Conservation (phyloP, 30 jellyfish, hydroid and myxozoan species). For the Sanderia malayensis region DNA sequence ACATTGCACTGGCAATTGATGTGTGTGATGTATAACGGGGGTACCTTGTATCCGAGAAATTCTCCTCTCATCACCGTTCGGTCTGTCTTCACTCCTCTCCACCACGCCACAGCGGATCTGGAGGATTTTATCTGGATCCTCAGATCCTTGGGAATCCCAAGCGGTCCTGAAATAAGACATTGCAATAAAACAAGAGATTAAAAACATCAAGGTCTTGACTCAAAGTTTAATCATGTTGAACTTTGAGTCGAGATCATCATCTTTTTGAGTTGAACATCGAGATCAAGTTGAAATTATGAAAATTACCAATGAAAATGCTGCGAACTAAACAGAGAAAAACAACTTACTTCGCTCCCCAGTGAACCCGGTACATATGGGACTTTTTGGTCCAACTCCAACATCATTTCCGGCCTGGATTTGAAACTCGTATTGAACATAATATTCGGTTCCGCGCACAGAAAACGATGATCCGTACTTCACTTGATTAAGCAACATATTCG, state of each 20-base stretch:
- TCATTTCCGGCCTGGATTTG: constrained; percentile 83
- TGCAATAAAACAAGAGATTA: no score
- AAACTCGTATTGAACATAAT: constrained; percentile 71
- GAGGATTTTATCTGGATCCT: constrained; percentile 61
- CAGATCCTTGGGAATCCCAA: constrained; percentile 79
- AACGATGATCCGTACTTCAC: constrained; percentile 61
- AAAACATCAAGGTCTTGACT: no score
- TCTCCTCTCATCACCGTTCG: constrained; percentile 73
- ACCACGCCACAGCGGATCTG: constrained; percentile 75
- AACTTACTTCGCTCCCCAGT: constrained; percentile 94
- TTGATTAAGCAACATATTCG: constrained; percentile 40
- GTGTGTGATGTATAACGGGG: no score
- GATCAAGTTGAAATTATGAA: no score
- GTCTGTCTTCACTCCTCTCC: constrained; percentile 78
- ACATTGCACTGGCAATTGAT: no score
- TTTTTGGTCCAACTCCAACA: constrained; percentile 79
- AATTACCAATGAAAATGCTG: no score
- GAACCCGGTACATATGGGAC: constrained; percentile 77
- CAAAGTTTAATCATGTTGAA: no score
- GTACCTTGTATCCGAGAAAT: constrained; percentile 84
- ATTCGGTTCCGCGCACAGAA: constrained; percentile 59
- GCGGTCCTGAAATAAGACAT: constrained; percentile 74
- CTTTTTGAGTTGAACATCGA: no score
- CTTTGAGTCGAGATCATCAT: no score
- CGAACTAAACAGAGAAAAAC: no score